These are phyloP conservation scores for Lepisosteus oculatus DNA, from an alignment of 2,113 vertebrate species.

Conservation along the genomic window DNA sequence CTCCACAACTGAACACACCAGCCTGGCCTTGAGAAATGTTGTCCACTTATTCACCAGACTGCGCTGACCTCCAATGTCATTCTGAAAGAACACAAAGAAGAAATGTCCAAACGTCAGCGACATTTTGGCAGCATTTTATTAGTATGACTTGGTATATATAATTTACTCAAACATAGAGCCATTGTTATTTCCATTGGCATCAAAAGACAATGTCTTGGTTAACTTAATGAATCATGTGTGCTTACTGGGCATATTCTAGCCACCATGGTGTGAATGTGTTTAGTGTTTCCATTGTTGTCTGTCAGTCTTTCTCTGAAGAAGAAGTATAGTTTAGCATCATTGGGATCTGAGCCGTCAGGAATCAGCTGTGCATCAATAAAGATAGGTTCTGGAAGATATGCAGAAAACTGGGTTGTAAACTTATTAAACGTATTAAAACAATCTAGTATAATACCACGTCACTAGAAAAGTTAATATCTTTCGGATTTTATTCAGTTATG, in stretches of 20 bases:
- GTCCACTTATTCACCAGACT: conserved; percentile 98
- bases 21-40: conserved; percentile 90
- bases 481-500: no score
- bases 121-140: neutral
- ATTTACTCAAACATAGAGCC: neutral
- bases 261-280: conserved; percentile 93
- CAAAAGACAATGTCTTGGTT: no score
- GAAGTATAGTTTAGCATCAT: conserved; percentile 92
- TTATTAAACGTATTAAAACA: no score
- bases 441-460: no score
- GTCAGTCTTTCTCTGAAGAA: conserved; percentile 91
- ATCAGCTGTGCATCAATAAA: conserved; percentile 94
- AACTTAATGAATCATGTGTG: conserved; percentile 7
- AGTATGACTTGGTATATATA: neutral
- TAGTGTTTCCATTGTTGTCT: conserved; percentile 87
- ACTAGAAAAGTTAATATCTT: no score
- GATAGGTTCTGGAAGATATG: conserved; percentile 74
- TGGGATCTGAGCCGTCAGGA: conserved; percentile 90
- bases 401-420: neutral
- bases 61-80: conserved; percentile 91
- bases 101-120: neutral
- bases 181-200: no score
- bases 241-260: conserved; percentile 95
- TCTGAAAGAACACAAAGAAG: conserved; percentile 55
- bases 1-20: conserved; percentile 94